Percentiles rank a stretch among this genome's conserved stretches.
Conservation (phyloP, 2,113 vertebrate species). For the Seriola rivoliana region DNA sequence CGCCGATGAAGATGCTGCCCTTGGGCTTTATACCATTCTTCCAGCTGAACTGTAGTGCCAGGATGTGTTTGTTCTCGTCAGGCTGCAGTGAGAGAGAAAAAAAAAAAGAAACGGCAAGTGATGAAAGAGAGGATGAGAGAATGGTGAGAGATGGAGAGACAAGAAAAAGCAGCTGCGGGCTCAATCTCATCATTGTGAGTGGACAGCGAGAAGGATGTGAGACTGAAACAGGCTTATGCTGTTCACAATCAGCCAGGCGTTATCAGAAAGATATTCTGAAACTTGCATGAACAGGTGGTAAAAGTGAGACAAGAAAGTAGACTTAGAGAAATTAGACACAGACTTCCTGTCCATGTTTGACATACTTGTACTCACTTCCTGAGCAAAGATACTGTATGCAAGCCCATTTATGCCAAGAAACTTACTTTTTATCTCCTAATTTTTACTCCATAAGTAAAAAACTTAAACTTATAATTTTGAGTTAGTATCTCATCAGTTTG, state of each 20-base stretch:
- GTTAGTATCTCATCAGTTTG: too few relatives aligned
- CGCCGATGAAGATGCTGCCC: constrained; percentile 87
- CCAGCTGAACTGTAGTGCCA: constrained; percentile 88
- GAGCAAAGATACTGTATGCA: background rate
- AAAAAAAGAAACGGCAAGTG: background rate
- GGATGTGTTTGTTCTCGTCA: constrained; percentile 86
- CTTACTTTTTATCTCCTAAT: too few relatives aligned
- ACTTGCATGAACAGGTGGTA: too few relatives aligned
- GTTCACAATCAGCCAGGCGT: background rate
- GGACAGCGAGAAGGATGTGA: background rate
- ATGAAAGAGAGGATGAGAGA: background rate
- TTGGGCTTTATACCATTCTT: constrained; percentile 87
- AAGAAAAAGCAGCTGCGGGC: background rate
- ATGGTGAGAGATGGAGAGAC: background rate
- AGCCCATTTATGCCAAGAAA: background rate
- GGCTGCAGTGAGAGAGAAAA: constrained; percentile 70
- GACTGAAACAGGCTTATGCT: too few relatives aligned
- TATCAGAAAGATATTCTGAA: background rate
- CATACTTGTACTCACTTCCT: too few relatives aligned
- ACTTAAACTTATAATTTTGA: too few relatives aligned
- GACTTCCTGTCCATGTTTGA: background rate
- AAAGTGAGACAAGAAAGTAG: background rate
- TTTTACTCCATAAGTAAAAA: too few relatives aligned
- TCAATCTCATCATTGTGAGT: background rate
- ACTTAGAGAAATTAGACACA: background rate